These are phyloP conservation scores for Bembecia ichneumoniformis DNA, from an alignment of 2,888 invertebrate genomes.

Conservation along the genomic window DNA sequence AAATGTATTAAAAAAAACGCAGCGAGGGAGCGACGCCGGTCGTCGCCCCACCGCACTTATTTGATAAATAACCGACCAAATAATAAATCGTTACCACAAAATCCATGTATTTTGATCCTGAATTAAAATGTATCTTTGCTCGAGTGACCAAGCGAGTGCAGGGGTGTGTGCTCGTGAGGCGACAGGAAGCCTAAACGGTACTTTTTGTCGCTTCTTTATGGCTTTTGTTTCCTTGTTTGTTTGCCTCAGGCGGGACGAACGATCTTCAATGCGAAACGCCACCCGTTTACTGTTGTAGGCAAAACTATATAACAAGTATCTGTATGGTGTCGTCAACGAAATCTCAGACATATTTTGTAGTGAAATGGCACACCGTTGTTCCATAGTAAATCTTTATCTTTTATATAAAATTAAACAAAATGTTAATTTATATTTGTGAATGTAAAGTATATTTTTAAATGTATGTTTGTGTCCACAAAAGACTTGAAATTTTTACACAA, in stretches of 20 bases:
- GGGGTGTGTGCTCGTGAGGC: conserved; percentile 16
- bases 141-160: conserved; percentile 38
- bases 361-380: no score
- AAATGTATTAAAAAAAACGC: conserved; percentile 35
- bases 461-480: no score
- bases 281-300: no score
- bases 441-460: no score
- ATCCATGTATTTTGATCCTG: conserved; percentile 13
- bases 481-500: no score
- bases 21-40: conserved; percentile 12
- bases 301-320: no score
- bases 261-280: neutral
- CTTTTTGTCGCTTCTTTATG: conserved; percentile 42
- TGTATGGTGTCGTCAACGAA: no score
- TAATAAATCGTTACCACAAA: conserved; percentile 38
- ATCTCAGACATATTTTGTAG: no score
- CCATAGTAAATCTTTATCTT: no score
- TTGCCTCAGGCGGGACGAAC: conserved; percentile 2
- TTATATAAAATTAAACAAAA: no score
- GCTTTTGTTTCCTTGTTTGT: conserved; percentile 45
- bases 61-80: conserved; percentile 50
- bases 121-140: conserved; percentile 21
- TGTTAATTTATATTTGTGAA: no score
- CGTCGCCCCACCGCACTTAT: conserved; percentile 29
- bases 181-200: conserved; percentile 43